A percentile compares a stretch with the other conserved stretches of the same genome.
phyloP scores from a whole-genome alignment of 92 coral and sea anemone genomes.

The Zoanthus solanderi region DNA sequence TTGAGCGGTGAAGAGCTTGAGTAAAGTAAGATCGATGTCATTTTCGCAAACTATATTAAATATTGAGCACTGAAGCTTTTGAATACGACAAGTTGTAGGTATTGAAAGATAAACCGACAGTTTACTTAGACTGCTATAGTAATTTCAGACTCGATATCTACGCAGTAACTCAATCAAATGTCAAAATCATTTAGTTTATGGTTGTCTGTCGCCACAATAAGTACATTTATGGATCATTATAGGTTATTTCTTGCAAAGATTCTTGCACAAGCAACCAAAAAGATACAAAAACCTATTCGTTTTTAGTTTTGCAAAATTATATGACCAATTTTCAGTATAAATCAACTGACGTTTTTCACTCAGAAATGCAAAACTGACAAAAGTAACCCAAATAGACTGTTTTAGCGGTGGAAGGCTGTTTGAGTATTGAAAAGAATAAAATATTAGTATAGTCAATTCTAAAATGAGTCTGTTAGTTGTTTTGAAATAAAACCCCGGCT shows the following conservation, averaged over 20 bases:
- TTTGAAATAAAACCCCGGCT: background rate
- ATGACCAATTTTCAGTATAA: no score
- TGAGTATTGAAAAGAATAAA: no score
- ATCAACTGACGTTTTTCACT: no score
- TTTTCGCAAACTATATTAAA: background rate
- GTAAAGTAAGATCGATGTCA: background rate
- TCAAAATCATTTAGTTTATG: background rate
- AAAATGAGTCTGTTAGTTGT: background rate
- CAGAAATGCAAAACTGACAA: no score
- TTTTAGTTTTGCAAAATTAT: no score
- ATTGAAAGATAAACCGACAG: background rate
- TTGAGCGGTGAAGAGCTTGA: background rate
- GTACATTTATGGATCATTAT: background rate
- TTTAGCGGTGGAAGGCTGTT: no score
- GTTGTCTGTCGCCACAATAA: conserved; percentile 17
- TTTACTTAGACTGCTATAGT: background rate
- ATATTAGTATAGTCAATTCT: background rate
- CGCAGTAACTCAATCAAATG: background rate
- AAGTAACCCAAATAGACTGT: no score
- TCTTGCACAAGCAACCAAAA: background rate
- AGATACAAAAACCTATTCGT: background rate
- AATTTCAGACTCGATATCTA: background rate
- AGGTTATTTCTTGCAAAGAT: background rate
- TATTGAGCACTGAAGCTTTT: background rate
- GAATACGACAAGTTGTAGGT: background rate